phyloP scores from a whole-genome alignment of 2,113 vertebrate genomes.

The Gila orcuttii region DNA sequence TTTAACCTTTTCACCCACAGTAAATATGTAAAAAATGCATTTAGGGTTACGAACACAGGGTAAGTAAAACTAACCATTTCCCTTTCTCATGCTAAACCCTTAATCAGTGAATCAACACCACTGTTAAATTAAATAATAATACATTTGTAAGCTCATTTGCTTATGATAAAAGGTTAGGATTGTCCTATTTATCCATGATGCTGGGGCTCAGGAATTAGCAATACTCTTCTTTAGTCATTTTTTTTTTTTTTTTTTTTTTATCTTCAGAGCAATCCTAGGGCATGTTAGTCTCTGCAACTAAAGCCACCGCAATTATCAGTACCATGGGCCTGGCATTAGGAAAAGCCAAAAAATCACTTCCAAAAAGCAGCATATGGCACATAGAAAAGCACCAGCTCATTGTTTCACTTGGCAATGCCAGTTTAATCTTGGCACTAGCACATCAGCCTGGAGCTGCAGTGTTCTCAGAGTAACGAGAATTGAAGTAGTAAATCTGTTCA shows the following conservation, averaged over 20 bases:
- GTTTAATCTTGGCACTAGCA: conserved; percentile 21
- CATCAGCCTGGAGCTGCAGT: conserved; percentile 1
- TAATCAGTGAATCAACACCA: background rate
- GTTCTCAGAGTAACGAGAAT: conserved; percentile 10
- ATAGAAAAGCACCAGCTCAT: conserved; percentile 55
- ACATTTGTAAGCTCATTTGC: background rate
- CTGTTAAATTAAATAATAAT: background rate
- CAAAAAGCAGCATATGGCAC: conserved; percentile 59
- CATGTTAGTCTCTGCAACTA: conserved; percentile 52
- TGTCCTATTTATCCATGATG: background rate
- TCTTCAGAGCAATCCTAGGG: conserved; percentile 59
- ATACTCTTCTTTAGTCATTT: background rate
- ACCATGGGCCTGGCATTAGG: conserved; percentile 14
- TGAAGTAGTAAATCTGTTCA: background rate
- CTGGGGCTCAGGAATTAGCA: background rate
- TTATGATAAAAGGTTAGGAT: conserved; percentile 15
- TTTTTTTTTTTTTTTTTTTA: background rate
- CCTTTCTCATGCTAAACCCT: conserved; percentile 20
- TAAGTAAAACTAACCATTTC: background rate
- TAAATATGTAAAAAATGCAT: background rate
- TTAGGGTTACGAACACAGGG: background rate
- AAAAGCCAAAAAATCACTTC: conserved; percentile 29
- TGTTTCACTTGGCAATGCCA: conserved; percentile 34
- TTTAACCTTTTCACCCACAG: background rate
- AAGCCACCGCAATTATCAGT: conserved; percentile 48